Evolutionary conservation across 2,888 invertebrate species (phyloP), one percentile per base, ranked within the genome.

Genomic region (Ceriagrion tenellum): DNA sequence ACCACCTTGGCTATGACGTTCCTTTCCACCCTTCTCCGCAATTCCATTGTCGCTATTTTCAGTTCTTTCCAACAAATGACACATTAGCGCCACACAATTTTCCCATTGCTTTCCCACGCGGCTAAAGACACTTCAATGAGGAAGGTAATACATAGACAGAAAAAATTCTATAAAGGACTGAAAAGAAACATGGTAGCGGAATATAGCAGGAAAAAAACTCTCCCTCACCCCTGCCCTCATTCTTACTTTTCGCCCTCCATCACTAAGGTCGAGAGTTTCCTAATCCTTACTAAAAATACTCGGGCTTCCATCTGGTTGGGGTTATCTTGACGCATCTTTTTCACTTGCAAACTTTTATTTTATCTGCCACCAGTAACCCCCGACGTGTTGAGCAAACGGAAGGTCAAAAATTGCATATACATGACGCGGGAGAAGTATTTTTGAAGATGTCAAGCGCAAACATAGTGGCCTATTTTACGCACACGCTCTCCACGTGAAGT

Each of bases 351-450:
- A 81, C 81, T 3, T 69, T 69, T 69, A 81, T 13, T 81, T 81
- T 81, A 81, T 81, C 81, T 81, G 81, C 16, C 81, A 13, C 81
- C 69, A 69, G 26, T 69, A 69, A 69, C 69, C 69, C n/a, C 81
- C 30, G 81, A 81, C 13, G 81, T 3, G 81, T 81, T 81, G 81
- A 81, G 81, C 81, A 81, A 81, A 81, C 81, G 35, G 30, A 13
- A 81, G 35, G 81, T 30, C 81, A 81, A 35, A 35, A 81, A 81
- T 81, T 35, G 35, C 35, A 35, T 35, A 81, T 81, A 18, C 81
- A 35, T 81, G 81, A 81, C 81, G 81, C 81, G 35, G 81, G 81
- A 35, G 35, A 81, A 81, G 81, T 81, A 81, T 81, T 81, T 35
- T 81, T 13, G 16, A 81, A 81, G 13, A 81, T 18, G 81, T 81